Base-by-base conservation (phyloP, 2,888 invertebrate genomes). In the Mythimna pallens region DNA sequence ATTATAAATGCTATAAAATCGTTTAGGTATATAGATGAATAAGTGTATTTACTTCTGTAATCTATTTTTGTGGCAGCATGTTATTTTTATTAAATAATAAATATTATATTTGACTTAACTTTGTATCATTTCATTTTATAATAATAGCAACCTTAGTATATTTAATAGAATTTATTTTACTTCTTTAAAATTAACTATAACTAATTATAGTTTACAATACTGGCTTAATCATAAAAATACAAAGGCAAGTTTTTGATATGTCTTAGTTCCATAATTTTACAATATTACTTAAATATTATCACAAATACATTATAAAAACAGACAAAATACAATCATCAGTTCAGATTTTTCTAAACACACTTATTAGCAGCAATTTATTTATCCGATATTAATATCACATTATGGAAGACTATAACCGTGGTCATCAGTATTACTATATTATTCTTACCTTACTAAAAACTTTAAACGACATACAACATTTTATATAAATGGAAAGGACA, bases 201-300 rank as follows among this genome's bases (percentile, higher is more conserved):
- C 79, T 85, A 88, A 73, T 30, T 34, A 70, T 66, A 75, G 61
- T 73, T 75, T 70, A 75, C 71, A 85, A 93, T 93, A 94, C 92
- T 93, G 92, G 92, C 93, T 89, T 88, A 78, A 77, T 63, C 59
- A 82, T 84, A 87, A 84, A 87, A 83, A 88, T 89, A 90, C 92
- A 66, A 79, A 80, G 78, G 80, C 80, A 85, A 85, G 82, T 66
- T 73, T 63, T 76, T 63, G 73, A 84, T 84, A 84, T 83, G 70
- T 82, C 54, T 67, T 79, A 73, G 57, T 80, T 84, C 36, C 65
- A 66, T 34, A 81, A 75, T 71, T 76, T 67, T 47, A 72, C 74
- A 79, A 75, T 63, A 65, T 65, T 73, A 74, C 73, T 59, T 70
- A 76, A 76, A 68, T 79, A 85, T 82, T 84, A 85, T 85, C 85